Conservation (phyloP, 2,113 vertebrate genomes). For the Ictalurus furcatus region DNA sequence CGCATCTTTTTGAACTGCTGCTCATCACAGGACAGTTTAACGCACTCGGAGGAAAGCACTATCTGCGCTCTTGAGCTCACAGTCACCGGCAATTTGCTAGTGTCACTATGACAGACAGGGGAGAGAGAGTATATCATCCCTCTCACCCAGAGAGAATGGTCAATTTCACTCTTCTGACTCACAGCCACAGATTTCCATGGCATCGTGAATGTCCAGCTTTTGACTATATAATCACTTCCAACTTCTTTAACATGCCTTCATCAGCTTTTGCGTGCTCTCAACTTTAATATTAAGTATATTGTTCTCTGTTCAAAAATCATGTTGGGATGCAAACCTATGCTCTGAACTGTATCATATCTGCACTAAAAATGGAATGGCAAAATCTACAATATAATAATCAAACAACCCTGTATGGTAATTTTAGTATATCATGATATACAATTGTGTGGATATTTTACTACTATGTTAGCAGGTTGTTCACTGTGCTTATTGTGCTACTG, state of each 20-base stretch:
- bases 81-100: background rate
- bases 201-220: background rate
- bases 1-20: background rate
- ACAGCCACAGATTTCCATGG: background rate
- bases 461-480: background rate
- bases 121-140: background rate
- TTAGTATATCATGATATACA: background rate
- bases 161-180: background rate
- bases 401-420: no score
- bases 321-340: background rate
- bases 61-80: background rate
- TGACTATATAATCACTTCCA: background rate
- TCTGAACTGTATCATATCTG: background rate
- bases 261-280: background rate
- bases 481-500: no score
- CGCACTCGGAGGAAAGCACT: background rate
- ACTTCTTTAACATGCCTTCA: background rate
- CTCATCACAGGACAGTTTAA: background rate
- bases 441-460: background rate
- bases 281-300: background rate
- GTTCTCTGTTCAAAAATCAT: background rate
- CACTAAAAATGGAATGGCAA: background rate
- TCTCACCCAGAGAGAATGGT: background rate
- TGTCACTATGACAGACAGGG: background rate
- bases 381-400: background rate